phyloP scores from a whole-genome alignment of 2,888 invertebrate species.

The Sycophila texana region DNA sequence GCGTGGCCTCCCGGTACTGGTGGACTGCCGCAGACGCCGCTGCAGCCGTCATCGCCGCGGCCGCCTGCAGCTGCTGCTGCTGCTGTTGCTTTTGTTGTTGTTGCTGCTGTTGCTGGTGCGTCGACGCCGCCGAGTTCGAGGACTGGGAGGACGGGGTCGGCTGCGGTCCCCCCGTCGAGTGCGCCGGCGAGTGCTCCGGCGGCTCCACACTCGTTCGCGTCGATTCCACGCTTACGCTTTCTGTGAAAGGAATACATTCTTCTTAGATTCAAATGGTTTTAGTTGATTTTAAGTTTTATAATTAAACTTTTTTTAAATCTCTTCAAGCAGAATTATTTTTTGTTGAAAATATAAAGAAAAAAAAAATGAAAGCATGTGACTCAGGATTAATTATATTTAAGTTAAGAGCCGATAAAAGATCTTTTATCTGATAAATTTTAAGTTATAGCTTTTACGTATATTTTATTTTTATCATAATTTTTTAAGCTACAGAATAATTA shows the following conservation, averaged over 20 bases:
- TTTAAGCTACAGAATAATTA: no score
- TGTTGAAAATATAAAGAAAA: neutral
- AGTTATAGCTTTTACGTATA: no score
- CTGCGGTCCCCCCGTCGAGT: slow-evolving; percentile 59
- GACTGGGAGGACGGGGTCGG: slow-evolving; percentile 33
- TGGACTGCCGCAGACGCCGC: slow-evolving; percentile 26
- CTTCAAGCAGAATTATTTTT: no score
- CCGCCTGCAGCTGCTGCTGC: slow-evolving; percentile 72
- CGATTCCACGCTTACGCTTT: slow-evolving; percentile 70
- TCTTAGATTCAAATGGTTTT: neutral
- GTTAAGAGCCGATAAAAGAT: no score
- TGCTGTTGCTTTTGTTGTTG: slow-evolving; percentile 71
- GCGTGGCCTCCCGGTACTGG: slow-evolving; percentile 61
- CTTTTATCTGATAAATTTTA: no score
- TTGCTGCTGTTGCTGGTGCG: slow-evolving; percentile 64
- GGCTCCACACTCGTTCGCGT: slow-evolving; percentile 70
- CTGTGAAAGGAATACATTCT: slow-evolving; percentile 59
- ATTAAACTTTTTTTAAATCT: no score
- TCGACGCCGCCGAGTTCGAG: slow-evolving; percentile 60
- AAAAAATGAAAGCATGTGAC: no score
- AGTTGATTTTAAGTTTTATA: no score
- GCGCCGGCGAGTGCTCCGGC: slow-evolving; percentile 72
- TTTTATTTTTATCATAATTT: no score
- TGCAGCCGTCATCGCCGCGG: slow-evolving; percentile 18
- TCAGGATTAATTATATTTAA: no score